Conservation (phyloP, 2,113 vertebrate genomes). For the Lynx canadensis region DNA sequence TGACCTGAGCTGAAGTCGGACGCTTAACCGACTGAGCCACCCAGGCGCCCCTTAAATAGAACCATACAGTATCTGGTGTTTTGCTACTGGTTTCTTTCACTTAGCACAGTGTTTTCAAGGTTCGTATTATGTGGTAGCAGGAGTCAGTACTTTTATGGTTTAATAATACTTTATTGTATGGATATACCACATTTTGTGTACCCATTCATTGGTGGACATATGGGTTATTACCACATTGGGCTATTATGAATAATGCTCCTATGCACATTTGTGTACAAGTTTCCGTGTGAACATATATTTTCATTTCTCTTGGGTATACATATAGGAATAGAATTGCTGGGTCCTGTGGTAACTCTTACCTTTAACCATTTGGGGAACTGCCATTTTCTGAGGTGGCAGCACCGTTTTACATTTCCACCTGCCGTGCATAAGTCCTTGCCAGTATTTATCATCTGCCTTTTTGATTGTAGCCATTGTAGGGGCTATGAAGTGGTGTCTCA, state of each 20-base stretch:
- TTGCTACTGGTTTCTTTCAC: not conserved
- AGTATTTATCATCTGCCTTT: not conserved
- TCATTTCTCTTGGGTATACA: not conserved
- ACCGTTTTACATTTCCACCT: not conserved
- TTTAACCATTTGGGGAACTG: too few relatives aligned
- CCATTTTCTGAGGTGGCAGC: not conserved
- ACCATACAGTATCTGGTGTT: not conserved
- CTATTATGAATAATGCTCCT: not conserved
- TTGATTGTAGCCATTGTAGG: not conserved
- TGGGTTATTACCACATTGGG: too few relatives aligned
- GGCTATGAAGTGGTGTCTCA: not conserved
- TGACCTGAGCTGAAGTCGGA: too few relatives aligned
- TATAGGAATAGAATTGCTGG: not conserved
- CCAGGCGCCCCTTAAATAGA: not conserved
- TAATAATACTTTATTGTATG: not conserved
- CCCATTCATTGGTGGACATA: too few relatives aligned
- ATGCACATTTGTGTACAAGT: not conserved
- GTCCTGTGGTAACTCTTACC: too few relatives aligned
- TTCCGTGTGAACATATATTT: not conserved
- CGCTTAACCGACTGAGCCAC: too few relatives aligned
- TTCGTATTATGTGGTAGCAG: not conserved
- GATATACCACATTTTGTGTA: too few relatives aligned
- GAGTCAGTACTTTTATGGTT: not conserved
- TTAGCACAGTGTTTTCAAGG: not conserved
- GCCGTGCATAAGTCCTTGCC: not conserved